Conservation (phyloP, 2,888 invertebrate species). For the Thelaira solivaga region DNA sequence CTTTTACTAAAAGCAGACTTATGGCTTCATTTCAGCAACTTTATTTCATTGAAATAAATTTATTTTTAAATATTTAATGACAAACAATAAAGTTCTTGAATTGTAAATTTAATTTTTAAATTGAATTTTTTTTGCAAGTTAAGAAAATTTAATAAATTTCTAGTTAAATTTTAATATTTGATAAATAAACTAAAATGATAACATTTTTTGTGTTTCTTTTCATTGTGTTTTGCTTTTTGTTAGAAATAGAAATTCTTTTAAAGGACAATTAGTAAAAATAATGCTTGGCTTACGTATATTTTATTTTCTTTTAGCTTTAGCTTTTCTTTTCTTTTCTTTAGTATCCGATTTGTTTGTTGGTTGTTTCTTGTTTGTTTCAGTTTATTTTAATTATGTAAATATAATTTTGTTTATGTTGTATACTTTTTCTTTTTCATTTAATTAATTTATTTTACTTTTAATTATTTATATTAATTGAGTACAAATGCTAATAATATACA, state of each 20-base stretch:
- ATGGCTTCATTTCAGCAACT: no score
- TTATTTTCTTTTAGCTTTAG: slow-evolving; percentile 35
- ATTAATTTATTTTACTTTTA: slow-evolving; percentile 56
- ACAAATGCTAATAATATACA: slow-evolving; percentile 55
- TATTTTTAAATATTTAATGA: no score
- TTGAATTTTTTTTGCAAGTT: background rate
- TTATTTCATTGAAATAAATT: no score
- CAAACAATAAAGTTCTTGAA: background rate
- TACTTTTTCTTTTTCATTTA: slow-evolving; percentile 61
- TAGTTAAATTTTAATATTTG: background rate
- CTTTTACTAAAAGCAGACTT: no score
- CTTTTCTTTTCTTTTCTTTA: slow-evolving; percentile 8
- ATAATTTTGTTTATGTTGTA: slow-evolving; percentile 56
- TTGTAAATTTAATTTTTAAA: background rate
- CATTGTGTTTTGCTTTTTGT: slow-evolving; percentile 3
- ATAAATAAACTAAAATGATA: slow-evolving; percentile 2
- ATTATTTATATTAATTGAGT: slow-evolving; percentile 46
- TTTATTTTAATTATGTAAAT: slow-evolving; percentile 48
- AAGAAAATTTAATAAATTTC: background rate
- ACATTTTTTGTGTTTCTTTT: background rate
- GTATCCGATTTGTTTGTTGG: background rate
- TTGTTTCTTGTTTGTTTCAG: slow-evolving; percentile 19
- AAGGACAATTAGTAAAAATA: slow-evolving; percentile 40
- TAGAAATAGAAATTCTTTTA: slow-evolving; percentile 45
- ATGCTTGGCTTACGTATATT: slow-evolving; percentile 49